Percentiles rank a stretch among this genome's conserved stretches.
These are phyloP conservation scores for Ruditapes philippinarum DNA, from an alignment of 1,140 invertebrate species.

Conservation along the genomic window DNA sequence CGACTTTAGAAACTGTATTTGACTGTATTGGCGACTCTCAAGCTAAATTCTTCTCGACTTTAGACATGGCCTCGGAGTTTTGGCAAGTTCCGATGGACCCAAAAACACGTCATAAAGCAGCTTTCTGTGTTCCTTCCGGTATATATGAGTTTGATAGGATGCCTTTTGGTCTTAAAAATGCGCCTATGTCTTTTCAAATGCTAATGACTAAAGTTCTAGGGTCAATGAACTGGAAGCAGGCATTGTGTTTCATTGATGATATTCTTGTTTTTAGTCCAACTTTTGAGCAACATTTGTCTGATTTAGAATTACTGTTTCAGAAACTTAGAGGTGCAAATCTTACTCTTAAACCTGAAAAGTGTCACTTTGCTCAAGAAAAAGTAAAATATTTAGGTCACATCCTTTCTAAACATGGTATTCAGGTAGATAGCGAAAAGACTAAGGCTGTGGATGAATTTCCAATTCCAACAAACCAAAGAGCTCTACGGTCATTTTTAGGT, in stretches of 20 bases:
- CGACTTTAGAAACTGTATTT: conserved; percentile 23
- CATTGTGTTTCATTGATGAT: conserved; percentile 63
- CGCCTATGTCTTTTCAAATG: conserved; percentile 87
- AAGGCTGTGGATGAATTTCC: not conserved
- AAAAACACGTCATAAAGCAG: not conserved
- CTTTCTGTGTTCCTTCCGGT: not conserved
- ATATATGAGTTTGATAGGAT: conserved; percentile 69
- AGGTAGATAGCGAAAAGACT: not conserved
- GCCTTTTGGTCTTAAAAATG: conserved; percentile 83
- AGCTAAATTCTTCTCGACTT: not conserved
- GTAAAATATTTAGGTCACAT: not conserved
- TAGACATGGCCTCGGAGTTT: not conserved
- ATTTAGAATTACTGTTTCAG: not conserved
- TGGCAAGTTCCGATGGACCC: not conserved
- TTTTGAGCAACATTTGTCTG: not conserved
- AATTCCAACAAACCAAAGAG: conserved; percentile 18
- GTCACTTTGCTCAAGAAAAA: conserved; percentile 31
- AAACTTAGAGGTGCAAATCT: not conserved
- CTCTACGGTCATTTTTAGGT: conserved; percentile 7
- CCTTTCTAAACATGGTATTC: not conserved
- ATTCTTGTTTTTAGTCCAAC: conserved; percentile 22
- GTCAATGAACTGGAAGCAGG: conserved; percentile 42
- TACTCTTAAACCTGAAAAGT: conserved; percentile 28
- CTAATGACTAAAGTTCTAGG: conserved; percentile 85
- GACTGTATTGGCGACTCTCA: conserved; percentile 50